Percentiles rank a stretch among this genome's conserved stretches.
These are phyloP conservation scores for Lepidotrigona ventralis DNA, from an alignment of 1,140 invertebrate species.

Conservation along the genomic window DNA sequence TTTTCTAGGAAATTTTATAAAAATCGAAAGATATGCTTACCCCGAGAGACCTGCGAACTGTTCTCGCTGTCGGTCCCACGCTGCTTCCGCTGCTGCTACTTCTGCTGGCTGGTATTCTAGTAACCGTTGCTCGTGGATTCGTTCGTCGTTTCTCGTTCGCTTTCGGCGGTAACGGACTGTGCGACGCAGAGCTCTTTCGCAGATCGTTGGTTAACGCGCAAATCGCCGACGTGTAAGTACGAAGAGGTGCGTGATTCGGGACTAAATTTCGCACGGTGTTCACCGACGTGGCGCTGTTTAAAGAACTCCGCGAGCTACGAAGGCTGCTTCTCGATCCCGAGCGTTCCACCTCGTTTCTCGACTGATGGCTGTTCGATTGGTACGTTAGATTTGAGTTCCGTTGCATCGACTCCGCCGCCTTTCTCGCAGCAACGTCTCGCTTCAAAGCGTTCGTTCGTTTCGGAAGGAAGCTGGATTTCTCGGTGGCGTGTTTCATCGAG, in stretches of 20 bases:
- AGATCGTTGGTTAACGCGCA: slow-evolving; percentile 75
- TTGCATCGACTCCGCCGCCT: slow-evolving; percentile 54
- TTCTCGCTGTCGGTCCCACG: slow-evolving; percentile 79
- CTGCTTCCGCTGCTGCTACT: slow-evolving; percentile 87
- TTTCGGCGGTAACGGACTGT: slow-evolving; percentile 60
- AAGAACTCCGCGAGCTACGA: slow-evolving; percentile 88
- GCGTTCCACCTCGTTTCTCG: slow-evolving; percentile 80
- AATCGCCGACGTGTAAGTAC: slow-evolving; percentile 76
- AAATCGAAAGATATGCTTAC: slow-evolving; percentile 51
- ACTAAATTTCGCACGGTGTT: slow-evolving; percentile 87
- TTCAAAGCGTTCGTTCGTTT: slow-evolving; percentile 69
- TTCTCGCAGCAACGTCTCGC: slow-evolving; percentile 64
- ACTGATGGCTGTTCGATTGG: neutral
- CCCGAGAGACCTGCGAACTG: slow-evolving; percentile 65
- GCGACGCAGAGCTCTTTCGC: slow-evolving; percentile 65
- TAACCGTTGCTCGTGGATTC: slow-evolving; percentile 63
- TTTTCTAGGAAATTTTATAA: neutral
- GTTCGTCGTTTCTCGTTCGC: slow-evolving; percentile 73
- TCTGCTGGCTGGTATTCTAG: slow-evolving; percentile 84
- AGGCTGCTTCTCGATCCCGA: slow-evolving; percentile 87
- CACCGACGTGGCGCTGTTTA: slow-evolving; percentile 90
- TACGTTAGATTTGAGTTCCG: slow-evolving; percentile 19
- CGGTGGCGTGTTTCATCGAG: slow-evolving; percentile 13
- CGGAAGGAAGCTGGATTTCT: slow-evolving; percentile 71
- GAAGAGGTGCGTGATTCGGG: slow-evolving; percentile 69